These are phyloP conservation scores for Ectemnius cavifrons DNA, from an alignment of 2,888 invertebrate genomes.

Conservation along the genomic window DNA sequence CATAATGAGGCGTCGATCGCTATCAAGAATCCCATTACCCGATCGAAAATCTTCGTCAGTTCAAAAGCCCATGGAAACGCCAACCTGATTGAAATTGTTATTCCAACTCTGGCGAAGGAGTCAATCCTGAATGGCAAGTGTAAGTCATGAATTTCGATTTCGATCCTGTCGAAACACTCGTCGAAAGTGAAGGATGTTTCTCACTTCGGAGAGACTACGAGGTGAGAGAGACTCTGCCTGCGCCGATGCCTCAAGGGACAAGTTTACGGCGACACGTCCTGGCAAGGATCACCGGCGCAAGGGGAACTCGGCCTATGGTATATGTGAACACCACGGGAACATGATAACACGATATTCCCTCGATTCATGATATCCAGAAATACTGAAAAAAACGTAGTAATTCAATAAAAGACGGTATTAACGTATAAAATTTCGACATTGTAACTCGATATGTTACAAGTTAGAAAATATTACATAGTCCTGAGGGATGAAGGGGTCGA, in stretches of 20 bases:
- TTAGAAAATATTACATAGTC: no score
- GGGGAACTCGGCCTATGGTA: background rate
- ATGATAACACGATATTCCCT: no score
- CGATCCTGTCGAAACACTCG: constrained; percentile 36
- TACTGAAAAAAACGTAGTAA: no score
- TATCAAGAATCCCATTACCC: background rate
- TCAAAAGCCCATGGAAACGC: background rate
- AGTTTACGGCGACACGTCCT: constrained; percentile 55
- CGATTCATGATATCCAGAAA: no score
- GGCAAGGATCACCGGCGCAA: constrained; percentile 24
- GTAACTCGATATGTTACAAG: no score
- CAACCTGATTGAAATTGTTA: no score
- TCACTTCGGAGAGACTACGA: constrained; percentile 34
- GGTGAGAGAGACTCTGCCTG: constrained; percentile 29
- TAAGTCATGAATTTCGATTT: constrained; percentile 53
- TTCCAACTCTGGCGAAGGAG: no score
- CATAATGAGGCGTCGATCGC: constrained; percentile 16
- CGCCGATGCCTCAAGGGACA: constrained; percentile 55
- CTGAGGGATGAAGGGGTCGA: background rate
- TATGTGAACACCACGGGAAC: no score
- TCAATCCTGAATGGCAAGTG: background rate
- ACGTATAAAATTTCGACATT: no score
- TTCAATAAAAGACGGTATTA: no score
- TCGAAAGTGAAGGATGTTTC: constrained; percentile 44
- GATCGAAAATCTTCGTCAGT: constrained; percentile 2